phyloP scores from a whole-genome alignment of 2,113 vertebrate genomes.

The Phoxinus phoxinus region DNA sequence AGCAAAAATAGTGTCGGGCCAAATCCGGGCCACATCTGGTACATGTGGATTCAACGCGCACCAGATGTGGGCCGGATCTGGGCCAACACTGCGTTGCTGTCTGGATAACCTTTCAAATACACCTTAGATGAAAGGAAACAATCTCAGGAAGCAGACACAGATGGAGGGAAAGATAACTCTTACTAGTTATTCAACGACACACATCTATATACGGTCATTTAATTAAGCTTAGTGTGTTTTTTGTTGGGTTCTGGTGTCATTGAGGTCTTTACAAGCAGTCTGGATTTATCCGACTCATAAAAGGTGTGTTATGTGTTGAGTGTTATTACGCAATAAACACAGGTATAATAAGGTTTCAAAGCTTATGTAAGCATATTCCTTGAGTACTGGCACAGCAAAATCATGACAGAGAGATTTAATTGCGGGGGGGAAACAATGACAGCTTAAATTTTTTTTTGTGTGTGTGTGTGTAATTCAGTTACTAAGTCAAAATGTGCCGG shows the following conservation, averaged over 20 bases:
- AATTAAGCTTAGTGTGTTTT: background rate
- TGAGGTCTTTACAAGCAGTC: background rate
- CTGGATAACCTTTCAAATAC: background rate
- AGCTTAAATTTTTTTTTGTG: too few species aligned
- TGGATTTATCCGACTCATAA: background rate
- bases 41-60: too few species aligned
- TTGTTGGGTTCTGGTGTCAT: background rate
- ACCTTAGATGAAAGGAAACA: background rate
- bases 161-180: background rate
- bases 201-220: background rate
- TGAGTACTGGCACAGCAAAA: background rate
- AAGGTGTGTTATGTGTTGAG: background rate
- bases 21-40: too few species aligned
- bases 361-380: background rate
- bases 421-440: too few species aligned
- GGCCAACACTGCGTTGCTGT: too few species aligned
- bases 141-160: background rate
- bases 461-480: too few species aligned
- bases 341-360: constrained; percentile 1
- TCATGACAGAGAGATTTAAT: background rate
- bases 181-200: background rate
- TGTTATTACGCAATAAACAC: constrained; percentile 3
- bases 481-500: too few species aligned
- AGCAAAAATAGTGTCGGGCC: too few species aligned
- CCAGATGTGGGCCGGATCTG: too few species aligned